These are phyloP conservation scores for Archivesica marissinica DNA, from an alignment of 1,140 invertebrate species.

Conservation along the genomic window DNA sequence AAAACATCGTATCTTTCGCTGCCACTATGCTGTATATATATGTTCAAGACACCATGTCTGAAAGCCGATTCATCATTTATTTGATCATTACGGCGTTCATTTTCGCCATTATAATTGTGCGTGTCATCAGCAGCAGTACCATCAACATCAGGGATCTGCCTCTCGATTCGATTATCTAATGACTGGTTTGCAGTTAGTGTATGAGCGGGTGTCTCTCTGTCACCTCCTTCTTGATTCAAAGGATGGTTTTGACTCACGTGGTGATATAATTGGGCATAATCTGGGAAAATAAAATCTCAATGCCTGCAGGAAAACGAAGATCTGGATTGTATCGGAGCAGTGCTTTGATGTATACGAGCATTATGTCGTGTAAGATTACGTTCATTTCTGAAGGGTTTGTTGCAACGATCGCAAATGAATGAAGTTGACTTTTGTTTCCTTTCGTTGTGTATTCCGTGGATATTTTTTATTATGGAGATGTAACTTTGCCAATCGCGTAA, in stretches of 20 bases:
- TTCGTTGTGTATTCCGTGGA: slow-evolving; percentile 30
- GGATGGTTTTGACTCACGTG: slow-evolving; percentile 47
- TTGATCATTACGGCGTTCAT: background rate
- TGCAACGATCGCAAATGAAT: slow-evolving; percentile 10
- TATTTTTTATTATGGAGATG: slow-evolving; percentile 14
- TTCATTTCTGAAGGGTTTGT: background rate
- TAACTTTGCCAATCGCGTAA: background rate
- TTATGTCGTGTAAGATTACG: slow-evolving; percentile 27
- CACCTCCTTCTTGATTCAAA: slow-evolving; percentile 36
- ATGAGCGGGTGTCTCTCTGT: background rate
- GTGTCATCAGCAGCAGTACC: background rate
- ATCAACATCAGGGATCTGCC: background rate
- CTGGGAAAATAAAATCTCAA: slow-evolving; percentile 11
- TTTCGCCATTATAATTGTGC: background rate
- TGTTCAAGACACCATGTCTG: slow-evolving; percentile 3
- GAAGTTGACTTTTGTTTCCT: slow-evolving; percentile 16
- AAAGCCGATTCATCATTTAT: slow-evolving; percentile 26
- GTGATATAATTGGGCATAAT: slow-evolving; percentile 32
- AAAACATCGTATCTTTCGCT: slow-evolving; percentile 32
- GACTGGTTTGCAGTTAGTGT: background rate
- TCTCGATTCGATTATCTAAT: background rate
- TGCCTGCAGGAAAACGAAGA: slow-evolving; percentile 37
- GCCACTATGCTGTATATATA: slow-evolving; percentile 2
- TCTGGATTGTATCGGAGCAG: background rate
- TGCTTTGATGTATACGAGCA: background rate